Base-by-base conservation (phyloP, 2,797 vertebrate species). In the Champsocephalus gunnari region DNA sequence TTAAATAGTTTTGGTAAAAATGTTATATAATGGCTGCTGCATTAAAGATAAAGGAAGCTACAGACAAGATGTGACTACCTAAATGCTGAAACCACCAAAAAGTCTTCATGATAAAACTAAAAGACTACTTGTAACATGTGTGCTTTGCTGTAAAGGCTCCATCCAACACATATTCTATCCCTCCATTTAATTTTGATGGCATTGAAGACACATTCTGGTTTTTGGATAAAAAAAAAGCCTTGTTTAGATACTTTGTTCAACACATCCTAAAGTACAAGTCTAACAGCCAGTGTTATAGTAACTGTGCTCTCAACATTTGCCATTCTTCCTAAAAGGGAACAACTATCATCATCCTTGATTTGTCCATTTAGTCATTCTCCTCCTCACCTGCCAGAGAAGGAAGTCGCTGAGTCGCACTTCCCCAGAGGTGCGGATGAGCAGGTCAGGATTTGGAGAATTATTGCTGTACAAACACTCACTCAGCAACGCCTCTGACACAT, bases 371-470 rank as follows among this genome's bases (percentile, higher is more conserved):
- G 28, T 74, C 48, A 6, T 32, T 66, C 5, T 80, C 48, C 45
- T 43, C 63, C 85, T 91, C 94, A 99, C 98, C 97, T 99, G 98
- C 98, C 98, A 99, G 11, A 99, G 97, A 24, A 99, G 93, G 87
- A 99, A 99, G 92, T 99, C 98, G 14, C 98, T 99, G 77, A 99
- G 95, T 16, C 98, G 96, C 73, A 99, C 96, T 91, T 99, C 98
- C 79, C 98, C 98, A 0, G 98, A 99, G 9, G 98, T 99, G 19
- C 98, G 96, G 50, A 99, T 99, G 80, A 99, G 95, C 85, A 99
- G 93, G 81, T 99, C 98, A 0, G 98, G 98, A 81, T 98, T 95
- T 2, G 98, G 98, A 67, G 98, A 99, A 78, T 95, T 96, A 90
- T 80, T 96, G 92, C 97, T 98, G 89, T 99, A 99, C 85, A 99